Evolutionary conservation across 2,888 invertebrate genomes (phyloP), one percentile per base, ranked within the genome.

Genomic region (Anarsia innoxiella): DNA sequence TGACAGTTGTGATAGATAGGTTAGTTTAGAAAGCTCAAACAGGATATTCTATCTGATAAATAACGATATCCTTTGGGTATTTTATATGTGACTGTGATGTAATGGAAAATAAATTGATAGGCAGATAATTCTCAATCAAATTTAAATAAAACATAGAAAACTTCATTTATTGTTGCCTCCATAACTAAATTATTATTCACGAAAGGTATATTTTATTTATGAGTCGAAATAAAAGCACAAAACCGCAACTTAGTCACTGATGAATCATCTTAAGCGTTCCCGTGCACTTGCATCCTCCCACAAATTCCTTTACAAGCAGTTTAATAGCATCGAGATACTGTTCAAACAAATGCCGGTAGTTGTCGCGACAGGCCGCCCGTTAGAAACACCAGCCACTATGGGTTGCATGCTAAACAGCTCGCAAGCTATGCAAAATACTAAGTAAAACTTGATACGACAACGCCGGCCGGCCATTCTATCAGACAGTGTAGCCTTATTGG

Each of bases 1-100:
- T 72, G 78, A 76, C 79, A 79, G 75, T 47, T 63, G 51, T 77
- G 80, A 80, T 76, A 77, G 79, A 79, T 80, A 71, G 73, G 63
- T 57, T 66, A 54, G 66, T 62, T 70, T 65, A 61, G 62, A 73
- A 75, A 68, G 67, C 66, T 59, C 68, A 74, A 76, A 80, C 79
- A 79, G 78, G 78, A 79, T 77, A 77, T 60, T 51, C 50, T 45
- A 48, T 63, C 57, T 54, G 53, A 46, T 56, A 79, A n/a, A 79
- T 80, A 79, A 79, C 74, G 60, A 61, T 57, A 63, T 69, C 64
- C 66, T 59, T 56, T 53, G 53, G 56, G 65, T 55, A 59, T 57
- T 65, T 53, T 56, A 50, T 51, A 46, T 28, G 23, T n/a, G 15
- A 37, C 42, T 51, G 48, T 49, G 47, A 55, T 54, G 56, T 53